phyloP scores from a whole-genome alignment of 2,113 vertebrate genomes.

The Procavia capensis region DNA sequence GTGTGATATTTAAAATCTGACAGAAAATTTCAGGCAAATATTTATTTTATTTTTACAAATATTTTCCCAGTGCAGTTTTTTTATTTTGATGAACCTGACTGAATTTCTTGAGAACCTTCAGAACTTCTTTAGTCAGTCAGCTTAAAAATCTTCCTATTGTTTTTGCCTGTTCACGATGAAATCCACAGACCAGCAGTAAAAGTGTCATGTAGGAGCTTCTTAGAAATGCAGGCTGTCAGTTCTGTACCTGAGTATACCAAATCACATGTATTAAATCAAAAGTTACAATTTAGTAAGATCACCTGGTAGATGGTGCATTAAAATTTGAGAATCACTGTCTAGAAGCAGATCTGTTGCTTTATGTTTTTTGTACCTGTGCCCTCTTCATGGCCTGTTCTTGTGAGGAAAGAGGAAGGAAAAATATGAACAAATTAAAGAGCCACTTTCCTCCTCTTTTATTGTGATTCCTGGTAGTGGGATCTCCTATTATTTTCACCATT shows the following conservation, averaged over 20 bases:
- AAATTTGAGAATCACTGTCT: neutral
- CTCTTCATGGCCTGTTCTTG: neutral
- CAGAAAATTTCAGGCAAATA: neutral
- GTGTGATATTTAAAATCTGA: neutral
- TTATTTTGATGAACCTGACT: constrained; percentile 5
- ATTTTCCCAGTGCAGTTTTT: neutral
- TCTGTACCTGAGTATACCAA: neutral
- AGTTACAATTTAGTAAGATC: neutral
- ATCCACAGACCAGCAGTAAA: neutral
- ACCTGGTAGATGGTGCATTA: neutral
- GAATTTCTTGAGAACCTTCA: neutral
- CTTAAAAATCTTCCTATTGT: neutral
- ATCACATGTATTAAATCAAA: neutral
- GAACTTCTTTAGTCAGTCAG: constrained; percentile 27
- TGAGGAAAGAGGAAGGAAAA: constrained; percentile 23
- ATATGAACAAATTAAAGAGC: neutral
- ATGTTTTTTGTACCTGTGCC: neutral
- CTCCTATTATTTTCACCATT: neutral
- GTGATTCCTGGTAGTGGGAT: neutral
- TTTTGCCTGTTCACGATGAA: neutral
- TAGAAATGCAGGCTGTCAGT: neutral
- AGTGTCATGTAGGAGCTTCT: neutral
- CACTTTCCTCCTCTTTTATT: neutral
- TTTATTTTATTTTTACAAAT: neutral
- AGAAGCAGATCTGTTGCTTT: neutral